Evolutionary conservation across 92 coral and sea anemone species (phyloP).

Genomic region (Zoanthus sociatus): DNA sequence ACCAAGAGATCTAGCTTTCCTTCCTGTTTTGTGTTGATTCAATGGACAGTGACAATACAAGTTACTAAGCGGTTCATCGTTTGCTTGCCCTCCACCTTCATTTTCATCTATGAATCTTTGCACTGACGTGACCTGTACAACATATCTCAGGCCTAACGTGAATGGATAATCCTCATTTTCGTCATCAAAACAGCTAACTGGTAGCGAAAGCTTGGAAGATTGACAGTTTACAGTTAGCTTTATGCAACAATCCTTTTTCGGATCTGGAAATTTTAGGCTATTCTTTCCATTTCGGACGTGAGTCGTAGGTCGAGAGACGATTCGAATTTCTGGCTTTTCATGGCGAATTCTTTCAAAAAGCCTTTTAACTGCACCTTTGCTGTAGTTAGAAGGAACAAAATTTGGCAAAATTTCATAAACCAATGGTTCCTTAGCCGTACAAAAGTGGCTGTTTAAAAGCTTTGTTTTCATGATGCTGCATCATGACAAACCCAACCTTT

Average conservation of each 20-base stretch:
- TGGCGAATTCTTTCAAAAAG: constrained; percentile 67
- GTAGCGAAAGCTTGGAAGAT: constrained; percentile 73
- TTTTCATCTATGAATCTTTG: constrained; percentile 59
- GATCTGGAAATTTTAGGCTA: constrained; percentile 89
- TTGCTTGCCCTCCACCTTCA: constrained; percentile 53
- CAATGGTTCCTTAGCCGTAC: constrained; percentile 29
- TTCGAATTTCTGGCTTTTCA: constrained; percentile 73
- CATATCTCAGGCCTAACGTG: constrained; percentile 74
- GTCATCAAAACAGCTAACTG: constrained; percentile 71
- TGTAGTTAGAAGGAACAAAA: constrained; percentile 27
- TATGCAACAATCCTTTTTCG: constrained; percentile 85
- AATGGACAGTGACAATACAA: constrained; percentile 83
- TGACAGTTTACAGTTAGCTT: constrained; percentile 60
- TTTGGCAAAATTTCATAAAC: background rate
- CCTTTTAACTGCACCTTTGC: constrained; percentile 64
- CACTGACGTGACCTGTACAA: constrained; percentile 73
- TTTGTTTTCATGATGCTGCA: constrained; percentile 10
- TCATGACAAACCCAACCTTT: background rate
- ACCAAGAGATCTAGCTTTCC: constrained; percentile 64
- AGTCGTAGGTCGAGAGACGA: constrained; percentile 66
- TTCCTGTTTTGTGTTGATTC: constrained; percentile 59
- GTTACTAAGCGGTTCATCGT: constrained; percentile 47
- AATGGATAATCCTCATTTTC: constrained; percentile 62
- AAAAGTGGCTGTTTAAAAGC: background rate
- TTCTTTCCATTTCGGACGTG: constrained; percentile 81